These are phyloP conservation scores for Tipula unca DNA, from an alignment of 2,888 invertebrate species.

Conservation along the genomic window DNA sequence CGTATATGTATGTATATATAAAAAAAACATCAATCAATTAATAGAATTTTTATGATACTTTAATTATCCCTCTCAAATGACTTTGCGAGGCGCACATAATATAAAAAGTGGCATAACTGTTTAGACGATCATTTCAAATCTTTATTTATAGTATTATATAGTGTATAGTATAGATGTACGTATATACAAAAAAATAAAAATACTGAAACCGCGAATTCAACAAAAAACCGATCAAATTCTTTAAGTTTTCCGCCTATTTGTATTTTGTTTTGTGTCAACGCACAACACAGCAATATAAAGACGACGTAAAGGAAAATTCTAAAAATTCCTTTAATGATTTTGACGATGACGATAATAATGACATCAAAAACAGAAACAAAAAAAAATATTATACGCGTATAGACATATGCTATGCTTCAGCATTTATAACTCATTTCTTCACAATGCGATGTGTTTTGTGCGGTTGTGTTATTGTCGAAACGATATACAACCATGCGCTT, in stretches of 20 bases:
- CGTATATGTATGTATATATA: not conserved
- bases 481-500: not conserved
- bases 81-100: not conserved
- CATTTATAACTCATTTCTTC: not conserved
- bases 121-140: not conserved
- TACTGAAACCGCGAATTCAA: not conserved
- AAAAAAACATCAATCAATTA: not conserved
- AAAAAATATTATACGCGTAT: not conserved
- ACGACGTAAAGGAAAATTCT: not conserved
- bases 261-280: not conserved
- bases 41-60: slow-evolving; percentile 14
- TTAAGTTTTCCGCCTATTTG: slow-evolving; percentile 8
- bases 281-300: not conserved
- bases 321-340: slow-evolving; percentile 4
- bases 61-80: not conserved
- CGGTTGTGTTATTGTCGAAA: not conserved
- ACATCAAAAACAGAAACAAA: not conserved
- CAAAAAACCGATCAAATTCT: not conserved
- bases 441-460: not conserved
- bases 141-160: too few relatives aligned
- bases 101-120: not conserved
- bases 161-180: too few relatives aligned
- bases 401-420: not conserved
- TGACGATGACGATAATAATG: not conserved
- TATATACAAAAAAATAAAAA: not conserved